phyloP scores from a whole-genome alignment of 2,113 vertebrate species.

The Collichthys lucidus region DNA sequence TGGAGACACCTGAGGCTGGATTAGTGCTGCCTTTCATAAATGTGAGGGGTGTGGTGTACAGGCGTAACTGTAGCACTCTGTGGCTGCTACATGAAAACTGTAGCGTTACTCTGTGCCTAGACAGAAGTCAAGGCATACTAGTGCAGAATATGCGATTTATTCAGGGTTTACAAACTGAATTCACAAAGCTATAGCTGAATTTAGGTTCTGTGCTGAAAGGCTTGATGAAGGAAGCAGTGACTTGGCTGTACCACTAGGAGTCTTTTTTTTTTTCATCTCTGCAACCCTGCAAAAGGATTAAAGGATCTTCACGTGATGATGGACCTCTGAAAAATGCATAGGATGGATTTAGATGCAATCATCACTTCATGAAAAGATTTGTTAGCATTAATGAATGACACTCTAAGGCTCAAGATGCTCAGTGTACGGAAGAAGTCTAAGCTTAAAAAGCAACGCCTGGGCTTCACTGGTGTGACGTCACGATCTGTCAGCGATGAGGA shows the following conservation, averaged over 20 bases:
- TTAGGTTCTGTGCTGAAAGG: background rate
- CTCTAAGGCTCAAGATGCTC: constrained; percentile 64
- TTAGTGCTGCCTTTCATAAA: constrained; percentile 52
- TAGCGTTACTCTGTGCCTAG: constrained; percentile 10
- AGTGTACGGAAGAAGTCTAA: constrained; percentile 76
- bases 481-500: constrained; percentile 42
- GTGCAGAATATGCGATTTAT: constrained; percentile 10
- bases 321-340: constrained; percentile 10
- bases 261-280: constrained; percentile 7
- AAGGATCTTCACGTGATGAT: constrained; percentile 18
- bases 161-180: background rate
- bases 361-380: background rate
- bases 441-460: constrained; percentile 45
- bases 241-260: constrained; percentile 23
- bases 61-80: constrained; percentile 45
- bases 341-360: constrained; percentile 27
- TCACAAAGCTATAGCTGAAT: background rate
- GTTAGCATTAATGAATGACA: background rate
- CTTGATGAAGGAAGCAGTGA: constrained; percentile 9
- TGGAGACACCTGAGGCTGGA: constrained; percentile 49
- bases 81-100: constrained; percentile 47
- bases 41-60: constrained; percentile 64
- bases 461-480: constrained; percentile 36
- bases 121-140: constrained; percentile 20
- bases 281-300: constrained; percentile 20